phyloP scores from a whole-genome alignment of 2,113 vertebrate genomes.

The Takifugu bimaculatus region DNA sequence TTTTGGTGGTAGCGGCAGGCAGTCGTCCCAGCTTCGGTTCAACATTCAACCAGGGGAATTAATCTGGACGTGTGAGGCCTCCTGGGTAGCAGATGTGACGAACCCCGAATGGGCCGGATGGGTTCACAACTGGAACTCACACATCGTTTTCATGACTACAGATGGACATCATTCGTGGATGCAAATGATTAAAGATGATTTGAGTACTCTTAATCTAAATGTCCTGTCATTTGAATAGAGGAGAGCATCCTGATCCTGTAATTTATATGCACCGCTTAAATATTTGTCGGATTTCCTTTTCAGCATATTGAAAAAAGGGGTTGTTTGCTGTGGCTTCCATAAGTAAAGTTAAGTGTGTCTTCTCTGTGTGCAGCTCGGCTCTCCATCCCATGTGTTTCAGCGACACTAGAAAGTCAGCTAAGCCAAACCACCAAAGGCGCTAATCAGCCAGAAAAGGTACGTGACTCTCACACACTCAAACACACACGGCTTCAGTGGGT shows the following conservation, averaged over 20 bases:
- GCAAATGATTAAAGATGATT: conserved; percentile 18
- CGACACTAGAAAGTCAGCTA: conserved; percentile 36
- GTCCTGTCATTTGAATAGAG: conserved; percentile 11
- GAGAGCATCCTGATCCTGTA: conserved; percentile 4
- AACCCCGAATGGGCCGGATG: conserved; percentile 27
- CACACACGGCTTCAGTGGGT: conserved; percentile 16
- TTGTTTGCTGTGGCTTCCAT: not conserved
- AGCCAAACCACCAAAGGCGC: conserved; percentile 27
- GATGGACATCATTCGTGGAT: conserved; percentile 3
- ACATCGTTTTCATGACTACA: conserved; percentile 36
- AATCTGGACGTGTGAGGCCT: conserved; percentile 53
- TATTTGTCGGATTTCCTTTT: conserved; percentile 32
- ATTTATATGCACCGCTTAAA: conserved; percentile 30
- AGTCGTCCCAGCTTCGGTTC: conserved; percentile 49
- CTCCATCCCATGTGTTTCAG: conserved; percentile 45
- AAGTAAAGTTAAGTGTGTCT: conserved; percentile 8
- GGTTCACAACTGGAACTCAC: conserved; percentile 38
- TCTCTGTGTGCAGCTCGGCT: conserved; percentile 49
- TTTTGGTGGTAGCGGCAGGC: conserved; percentile 53
- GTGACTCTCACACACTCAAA: conserved; percentile 2
- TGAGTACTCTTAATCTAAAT: conserved; percentile 14
- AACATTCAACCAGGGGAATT: conserved; percentile 58
- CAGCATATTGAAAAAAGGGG: not conserved
- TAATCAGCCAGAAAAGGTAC: conserved; percentile 56
- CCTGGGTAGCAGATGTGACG: conserved; percentile 24